Evolutionary conservation across 1,140 invertebrate species (phyloP), one percentile per base, ranked within the genome.

Genomic region (Anoplophora glabripennis): DNA sequence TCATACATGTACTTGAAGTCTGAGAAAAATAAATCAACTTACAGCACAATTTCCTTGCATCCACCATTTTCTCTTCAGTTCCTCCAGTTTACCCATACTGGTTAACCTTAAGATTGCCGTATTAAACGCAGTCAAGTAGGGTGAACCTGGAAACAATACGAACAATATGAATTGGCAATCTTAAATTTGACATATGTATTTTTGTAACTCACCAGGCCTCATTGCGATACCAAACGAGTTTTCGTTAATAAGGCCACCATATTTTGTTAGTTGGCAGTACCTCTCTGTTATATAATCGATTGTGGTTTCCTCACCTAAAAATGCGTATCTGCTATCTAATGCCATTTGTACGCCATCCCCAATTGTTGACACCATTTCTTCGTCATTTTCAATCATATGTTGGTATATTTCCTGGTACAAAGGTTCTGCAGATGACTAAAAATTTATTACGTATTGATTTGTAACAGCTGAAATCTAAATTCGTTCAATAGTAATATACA

Each of bases 21-120:
- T n/a, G n/a, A n/a, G n/a, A n/a, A n/a, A n/a, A n/a, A 3, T 28
- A 3, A 5, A 5, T 28, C 21, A 28, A 28, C 21, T 28, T 28
- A 28, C 21, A 28, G 2, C 2, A 5, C 21, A 28, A 33, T 42
- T 70, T 70, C 87, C 86, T 69, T 88, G 81, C 72, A 87, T 83
- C 92, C 92, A 94, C 93, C 92, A 95, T 76, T 89, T 92, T 10
- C 83, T 86, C 72, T 93, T 90, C 44, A 94, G 73, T 37, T 84
- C 78, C 7, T 84, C 81, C 1, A 95, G 72, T 11, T 81, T 71
- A 0, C 89, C 91, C 34, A 82, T 82, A 72, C 94, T 90, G 76
- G 93, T 91, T 2, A 95, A 72, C 63, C 86, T 83, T 35, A 94
- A 75, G 34, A 94, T 83, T 4, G 88, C 89, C 45, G 83, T 82